Evolutionary conservation across 1,140 invertebrate genomes (phyloP).

Genomic region (Psilanteris sp.): DNA sequence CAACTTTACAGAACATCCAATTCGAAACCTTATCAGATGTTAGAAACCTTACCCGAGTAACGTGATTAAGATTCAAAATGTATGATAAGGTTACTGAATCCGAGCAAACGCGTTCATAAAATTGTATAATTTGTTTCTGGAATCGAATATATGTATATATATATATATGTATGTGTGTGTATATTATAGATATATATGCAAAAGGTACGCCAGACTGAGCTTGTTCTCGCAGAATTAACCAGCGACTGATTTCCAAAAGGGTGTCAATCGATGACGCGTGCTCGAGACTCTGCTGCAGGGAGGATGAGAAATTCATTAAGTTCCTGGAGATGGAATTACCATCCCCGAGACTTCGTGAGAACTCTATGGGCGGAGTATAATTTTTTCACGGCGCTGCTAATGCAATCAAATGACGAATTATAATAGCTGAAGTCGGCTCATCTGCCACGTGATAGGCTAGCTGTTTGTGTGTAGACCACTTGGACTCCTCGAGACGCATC

Average conservation of each 20-base stretch:
- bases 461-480: too few species aligned
- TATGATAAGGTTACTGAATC: too few species aligned
- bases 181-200: constrained; percentile 3
- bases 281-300: constrained; percentile 10
- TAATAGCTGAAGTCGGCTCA: constrained; percentile 18
- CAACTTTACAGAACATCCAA: too few species aligned
- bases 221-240: constrained; percentile 25
- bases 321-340: constrained; percentile 41
- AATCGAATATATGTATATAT: too few species aligned
- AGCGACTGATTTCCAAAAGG: constrained; percentile 33
- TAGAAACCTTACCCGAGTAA: too few species aligned
- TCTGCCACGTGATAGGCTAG: too few species aligned
- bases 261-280: constrained; percentile 42
- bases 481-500: too few species aligned
- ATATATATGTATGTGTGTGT: too few species aligned
- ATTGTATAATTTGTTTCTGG: too few species aligned
- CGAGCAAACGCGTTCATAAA: too few species aligned
- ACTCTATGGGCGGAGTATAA: constrained; percentile 38
- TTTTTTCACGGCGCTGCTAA: constrained; percentile 30
- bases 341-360: constrained; percentile 22
- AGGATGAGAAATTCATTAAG: constrained; percentile 56
- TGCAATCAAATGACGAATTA: constrained; percentile 30
- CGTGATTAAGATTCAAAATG: too few species aligned
- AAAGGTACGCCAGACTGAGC: background rate
- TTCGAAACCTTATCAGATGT: too few species aligned